A percentile compares a stretch with the other conserved stretches of the same genome.
Evolutionary conservation across 2,113 vertebrate genomes (phyloP).

Genomic region (Pelodiscus sinensis): DNA sequence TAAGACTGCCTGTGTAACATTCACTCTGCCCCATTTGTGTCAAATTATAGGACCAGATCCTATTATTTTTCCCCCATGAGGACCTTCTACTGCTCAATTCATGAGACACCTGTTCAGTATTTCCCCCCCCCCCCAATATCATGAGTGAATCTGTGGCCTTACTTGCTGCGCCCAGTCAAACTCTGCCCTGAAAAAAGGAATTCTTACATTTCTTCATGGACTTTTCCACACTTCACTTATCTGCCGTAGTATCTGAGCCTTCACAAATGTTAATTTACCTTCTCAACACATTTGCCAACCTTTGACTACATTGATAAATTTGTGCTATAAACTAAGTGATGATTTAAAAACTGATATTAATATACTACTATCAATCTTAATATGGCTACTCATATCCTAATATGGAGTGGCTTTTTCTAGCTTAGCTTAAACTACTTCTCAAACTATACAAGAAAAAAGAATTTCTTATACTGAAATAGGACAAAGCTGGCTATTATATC

Average conservation of each 20-base stretch:
- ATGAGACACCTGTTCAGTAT: background rate
- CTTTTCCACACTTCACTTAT: background rate
- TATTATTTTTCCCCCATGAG: background rate
- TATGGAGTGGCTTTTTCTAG: background rate
- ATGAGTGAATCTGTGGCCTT: background rate
- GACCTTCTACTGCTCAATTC: background rate
- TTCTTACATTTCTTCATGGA: background rate
- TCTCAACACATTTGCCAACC: background rate
- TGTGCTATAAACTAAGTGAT: background rate
- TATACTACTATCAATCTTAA: background rate
- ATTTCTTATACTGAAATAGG: background rate
- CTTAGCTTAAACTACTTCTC: background rate
- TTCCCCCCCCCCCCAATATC: background rate
- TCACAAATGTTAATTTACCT: background rate
- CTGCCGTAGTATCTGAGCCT: background rate
- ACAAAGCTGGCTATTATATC: background rate
- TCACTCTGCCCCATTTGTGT: background rate
- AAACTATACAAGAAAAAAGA: background rate
- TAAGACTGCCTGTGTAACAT: background rate
- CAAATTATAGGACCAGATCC: background rate
- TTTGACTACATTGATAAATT: background rate
- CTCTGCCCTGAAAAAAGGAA: background rate
- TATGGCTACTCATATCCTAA: too few relatives aligned
- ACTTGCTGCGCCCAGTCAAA: background rate
- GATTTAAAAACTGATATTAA: background rate